Evolutionary conservation across 2,113 vertebrate species (phyloP), one percentile per base, ranked within the genome.

Genomic region (Microcebus jonahi): DNA sequence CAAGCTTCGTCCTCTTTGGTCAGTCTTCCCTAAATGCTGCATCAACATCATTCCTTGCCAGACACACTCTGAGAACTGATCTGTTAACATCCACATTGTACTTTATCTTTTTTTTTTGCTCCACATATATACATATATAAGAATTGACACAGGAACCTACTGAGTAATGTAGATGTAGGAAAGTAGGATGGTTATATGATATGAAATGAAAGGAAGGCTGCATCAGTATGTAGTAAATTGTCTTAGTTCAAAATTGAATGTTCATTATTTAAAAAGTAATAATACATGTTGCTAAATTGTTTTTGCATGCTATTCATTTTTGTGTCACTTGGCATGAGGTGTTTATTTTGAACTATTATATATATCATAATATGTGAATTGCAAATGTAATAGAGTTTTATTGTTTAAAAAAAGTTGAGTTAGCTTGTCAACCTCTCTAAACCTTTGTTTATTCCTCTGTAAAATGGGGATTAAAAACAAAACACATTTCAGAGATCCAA

Each of bases 321-420:
- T 98, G 98, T 99, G 98, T 99, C 98, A 98, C 97, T 98, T 98
- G 99, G 98, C 98, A 99, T 99, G 99, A 99, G 98, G 99, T 99
- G 98, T 99, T 99, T 99, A 99, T 99, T 99, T 99, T 99, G 99
- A 98, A 99, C 98, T 97, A 98, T 98, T 99, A 98, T 99, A 99
- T 98, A 99, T 99, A 99, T 97, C 98, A 98, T 99, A 99, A 99
- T 99, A 99, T 99, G 98, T 98, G 98, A 99, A 99, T 99, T 99
- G 99, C 99, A 99, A 99, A 99, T 99, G 99, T 99, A 99, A 99
- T 99, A 99, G 99, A 99, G 99, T 99, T 99, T 99, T 99, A 63
- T 99, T 99, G 99, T 99, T 88, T 71, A 12, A 75, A 75, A 65
- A 34, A 80, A 25, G 63, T 71, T 53, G 10, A 85, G 29, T 75